Evolutionary conservation across 2,888 invertebrate genomes (phyloP), one percentile per base, ranked within the genome.

Genomic region (Parnassius glacialis): DNA sequence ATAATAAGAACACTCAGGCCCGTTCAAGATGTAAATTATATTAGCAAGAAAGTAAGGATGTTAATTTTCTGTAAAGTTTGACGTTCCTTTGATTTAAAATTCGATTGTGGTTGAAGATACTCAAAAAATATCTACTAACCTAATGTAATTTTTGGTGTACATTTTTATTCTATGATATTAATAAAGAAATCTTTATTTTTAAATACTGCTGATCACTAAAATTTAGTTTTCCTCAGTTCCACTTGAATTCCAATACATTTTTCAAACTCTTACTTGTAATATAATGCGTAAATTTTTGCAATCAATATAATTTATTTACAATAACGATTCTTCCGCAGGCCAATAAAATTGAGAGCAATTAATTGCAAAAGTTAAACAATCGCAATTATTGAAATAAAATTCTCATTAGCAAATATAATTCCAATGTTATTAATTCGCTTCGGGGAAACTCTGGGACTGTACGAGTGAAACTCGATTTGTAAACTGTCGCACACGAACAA

Each of bases 401-500:
- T 57, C 57, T 57, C 61, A 57, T 62, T 62, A 53, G 53, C 57
- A 62, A 62, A 62, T 57, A 57, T 53, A 62, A 62, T 62, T 57
- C 48, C 47, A 53, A 43, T 62, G 53, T 57, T 62, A 62, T 62
- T 57, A 62, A 62, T 48, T 62, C n/a, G 57, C 57, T 53, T 41
- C 48, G 53, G 57, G 61, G 61, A 57, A 62, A 62, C 52, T 61
- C 25, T 13, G 57, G 48, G 41, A 11, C 52, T 56, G 51, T 63
- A 63, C 59, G 54, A 59, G 63, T 60, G 64, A 67, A 67, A 67
- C 65, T 67, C 64, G 65, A 65, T 65, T 59, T 64, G 59, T 65
- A 62, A 68, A 61, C 45, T 56, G 62, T 60, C 78, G 76, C 75
- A 78, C 74, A 73, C 67, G 71, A 65, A 65, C 69, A 70, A 67